A percentile compares a stretch with the other conserved stretches of the same genome.
These are phyloP conservation scores for Chymomyza amoena DNA, from an alignment of 2,888 invertebrate species.

Conservation along the genomic window DNA sequence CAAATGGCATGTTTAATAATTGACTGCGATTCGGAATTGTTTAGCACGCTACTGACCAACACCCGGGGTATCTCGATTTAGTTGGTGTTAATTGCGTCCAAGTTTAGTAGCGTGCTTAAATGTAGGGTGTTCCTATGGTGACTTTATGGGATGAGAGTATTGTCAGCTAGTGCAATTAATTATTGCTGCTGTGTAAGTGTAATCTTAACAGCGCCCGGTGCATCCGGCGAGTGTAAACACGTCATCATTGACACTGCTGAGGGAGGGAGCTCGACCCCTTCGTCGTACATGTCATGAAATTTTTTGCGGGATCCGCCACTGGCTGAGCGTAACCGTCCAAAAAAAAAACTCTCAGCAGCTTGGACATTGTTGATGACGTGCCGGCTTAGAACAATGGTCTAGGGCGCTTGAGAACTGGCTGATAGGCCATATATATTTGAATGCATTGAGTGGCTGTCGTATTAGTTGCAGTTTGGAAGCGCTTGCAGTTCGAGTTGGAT, in stretches of 20 bases:
- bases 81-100: neutral
- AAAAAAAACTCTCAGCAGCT: neutral
- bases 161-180: neutral
- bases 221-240: neutral
- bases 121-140: neutral
- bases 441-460: slow-evolving; percentile 13
- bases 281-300: neutral
- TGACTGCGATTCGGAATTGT: slow-evolving; percentile 20
- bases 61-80: neutral
- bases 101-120: neutral
- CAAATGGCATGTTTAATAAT: slow-evolving; percentile 32
- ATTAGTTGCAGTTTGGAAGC: slow-evolving; percentile 33
- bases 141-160: neutral
- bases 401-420: slow-evolving; percentile 24
- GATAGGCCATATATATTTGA: slow-evolving; percentile 47
- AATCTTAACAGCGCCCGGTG: neutral
- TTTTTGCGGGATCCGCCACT: neutral
- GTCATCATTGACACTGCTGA: neutral
- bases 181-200: neutral
- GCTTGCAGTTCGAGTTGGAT: neutral
- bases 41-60: neutral
- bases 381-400: slow-evolving; percentile 41
- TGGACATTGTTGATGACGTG: slow-evolving; percentile 29
- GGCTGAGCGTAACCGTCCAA: neutral
- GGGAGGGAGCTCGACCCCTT: neutral